Evolutionary conservation across 2,888 invertebrate genomes (phyloP), one percentile per base, ranked within the genome.

Genomic region (Phalera bucephala): DNA sequence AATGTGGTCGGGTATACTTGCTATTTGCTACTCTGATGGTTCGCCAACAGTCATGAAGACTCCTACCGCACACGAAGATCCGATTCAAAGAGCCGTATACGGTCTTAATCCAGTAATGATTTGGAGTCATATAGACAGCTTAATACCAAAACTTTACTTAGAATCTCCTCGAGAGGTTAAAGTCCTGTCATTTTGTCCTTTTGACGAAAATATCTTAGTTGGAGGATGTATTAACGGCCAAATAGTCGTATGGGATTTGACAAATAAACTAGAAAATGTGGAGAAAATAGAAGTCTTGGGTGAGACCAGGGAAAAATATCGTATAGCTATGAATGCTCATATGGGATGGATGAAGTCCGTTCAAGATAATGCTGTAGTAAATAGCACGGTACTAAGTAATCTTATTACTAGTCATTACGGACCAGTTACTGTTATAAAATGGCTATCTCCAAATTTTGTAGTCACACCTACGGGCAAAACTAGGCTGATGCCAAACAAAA

Each of bases 201-300:
- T 91, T 43, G 86, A 95, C 62, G 92, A 92, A 42, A 93, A 94
- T 64, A 67, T 95, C 30, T 67, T 95, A 14, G 63, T 95, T 26
- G 95, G 95, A 3, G 95, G 95, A 3, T 93, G 93, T 36, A 80
- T 85, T 1, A 95, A 94, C 67, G 95, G 95, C 1, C 93, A 94
- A 89, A 76, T 95, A 5, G 81, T 93, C 10, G 59, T 95, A 26
- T 95, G 95, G 95, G 94, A 94, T 69, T 80, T 94, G 38, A 91
- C 91, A 15, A 90, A 92, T 35, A 92, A 92, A 52, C 78, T 93
- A 13, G 91, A 92, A 48, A 90, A 91, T 45, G 88, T 93, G 1
- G 94, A 95, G 58, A 83, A 81, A 23, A 86, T 92, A 31, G 91
- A 92, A 65, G 90, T 93, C 7, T 64, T 93, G 9, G 93, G 93